These are phyloP conservation scores for Prietella phreatophila DNA, from an alignment of 2,113 vertebrate genomes.

Conservation along the genomic window DNA sequence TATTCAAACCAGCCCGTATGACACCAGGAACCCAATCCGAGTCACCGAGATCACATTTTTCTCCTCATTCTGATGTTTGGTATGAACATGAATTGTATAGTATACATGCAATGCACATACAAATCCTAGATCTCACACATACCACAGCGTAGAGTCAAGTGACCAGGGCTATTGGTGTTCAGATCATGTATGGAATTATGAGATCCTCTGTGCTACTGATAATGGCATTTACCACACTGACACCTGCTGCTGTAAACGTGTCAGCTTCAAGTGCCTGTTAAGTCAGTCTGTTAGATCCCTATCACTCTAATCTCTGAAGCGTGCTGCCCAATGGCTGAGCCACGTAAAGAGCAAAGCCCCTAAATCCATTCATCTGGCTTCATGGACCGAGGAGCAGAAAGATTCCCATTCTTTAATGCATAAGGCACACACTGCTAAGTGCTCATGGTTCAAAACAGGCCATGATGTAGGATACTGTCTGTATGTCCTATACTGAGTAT, in stretches of 20 bases:
- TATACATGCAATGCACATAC: not conserved
- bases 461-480: constrained; percentile 3
- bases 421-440: too few species aligned
- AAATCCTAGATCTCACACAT: not conserved
- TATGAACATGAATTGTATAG: not conserved
- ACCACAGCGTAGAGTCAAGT: not conserved
- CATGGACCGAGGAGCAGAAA: not conserved
- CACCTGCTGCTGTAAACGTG: constrained; percentile 32
- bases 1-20: not conserved
- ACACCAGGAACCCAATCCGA: not conserved
- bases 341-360: constrained; percentile 5
- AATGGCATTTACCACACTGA: constrained; percentile 18
- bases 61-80: not conserved
- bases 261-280: constrained; percentile 30
- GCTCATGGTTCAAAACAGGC: not conserved
- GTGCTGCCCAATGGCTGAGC: constrained; percentile 9
- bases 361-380: constrained; percentile 5
- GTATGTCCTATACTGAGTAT: not conserved
- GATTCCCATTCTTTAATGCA: constrained; percentile 2
- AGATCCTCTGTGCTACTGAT: constrained; percentile 3
- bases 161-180: not conserved
- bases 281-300: constrained; percentile 31
- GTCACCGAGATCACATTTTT: not conserved
- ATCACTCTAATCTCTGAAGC: constrained; percentile 33
- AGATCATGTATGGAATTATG: constrained; percentile 16